phyloP scores from a whole-genome alignment of 2,888 invertebrate species.

The Athalia cordata region DNA sequence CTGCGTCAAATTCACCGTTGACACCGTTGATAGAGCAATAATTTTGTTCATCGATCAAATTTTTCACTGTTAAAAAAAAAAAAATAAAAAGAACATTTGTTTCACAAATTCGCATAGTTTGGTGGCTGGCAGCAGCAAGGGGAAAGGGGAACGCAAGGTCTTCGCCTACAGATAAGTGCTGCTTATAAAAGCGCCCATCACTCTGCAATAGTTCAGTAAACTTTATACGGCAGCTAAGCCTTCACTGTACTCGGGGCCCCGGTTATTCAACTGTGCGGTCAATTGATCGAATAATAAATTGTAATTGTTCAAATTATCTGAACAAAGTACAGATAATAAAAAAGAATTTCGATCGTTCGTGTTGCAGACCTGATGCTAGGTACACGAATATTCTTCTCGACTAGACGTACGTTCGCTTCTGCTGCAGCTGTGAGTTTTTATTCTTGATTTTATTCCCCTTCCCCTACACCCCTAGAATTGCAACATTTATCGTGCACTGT shows the following conservation, averaged over 20 bases:
- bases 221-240: constrained; percentile 49
- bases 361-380: constrained; percentile 51
- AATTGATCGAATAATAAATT: neutral
- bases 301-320: neutral
- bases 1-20: no score
- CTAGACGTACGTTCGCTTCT: constrained; percentile 51
- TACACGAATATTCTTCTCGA: constrained; percentile 46
- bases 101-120: constrained; percentile 12
- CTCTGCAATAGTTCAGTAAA: constrained; percentile 56
- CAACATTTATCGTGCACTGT: neutral
- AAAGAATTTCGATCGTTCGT: constrained; percentile 17
- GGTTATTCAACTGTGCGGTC: neutral
- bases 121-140: neutral
- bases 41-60: no score
- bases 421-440: constrained; percentile 39
- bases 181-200: constrained; percentile 55
- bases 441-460: neutral
- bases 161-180: constrained; percentile 54
- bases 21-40: no score
- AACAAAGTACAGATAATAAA: constrained; percentile 10
- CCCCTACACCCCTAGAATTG: neutral
- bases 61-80: no score
- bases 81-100: neutral
- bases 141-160: constrained; percentile 50
- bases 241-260: neutral